Conservation (phyloP, 64 coral and sea anemone species). For the Pocillopora verrucosa region DNA sequence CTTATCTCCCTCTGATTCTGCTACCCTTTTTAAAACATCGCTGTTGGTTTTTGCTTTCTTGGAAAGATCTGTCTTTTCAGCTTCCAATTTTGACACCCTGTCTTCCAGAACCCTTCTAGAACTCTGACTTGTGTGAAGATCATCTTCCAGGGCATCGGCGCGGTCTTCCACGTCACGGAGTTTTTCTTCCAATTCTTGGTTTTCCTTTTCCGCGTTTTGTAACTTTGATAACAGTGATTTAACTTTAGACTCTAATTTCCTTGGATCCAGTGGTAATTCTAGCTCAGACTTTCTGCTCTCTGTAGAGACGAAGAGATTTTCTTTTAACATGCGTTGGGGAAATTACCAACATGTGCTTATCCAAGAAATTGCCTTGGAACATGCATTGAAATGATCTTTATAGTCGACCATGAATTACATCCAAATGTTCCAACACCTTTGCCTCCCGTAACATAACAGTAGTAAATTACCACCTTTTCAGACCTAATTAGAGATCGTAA, state of each 20-base stretch:
- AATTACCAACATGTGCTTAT: too few species aligned
- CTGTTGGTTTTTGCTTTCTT: slow-evolving; percentile 72
- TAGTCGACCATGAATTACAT: too few species aligned
- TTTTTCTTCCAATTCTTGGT: slow-evolving; percentile 61
- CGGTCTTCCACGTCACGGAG: slow-evolving; percentile 63
- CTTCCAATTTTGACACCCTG: slow-evolving; percentile 62
- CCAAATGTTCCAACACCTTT: too few species aligned
- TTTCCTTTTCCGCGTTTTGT: slow-evolving; percentile 67
- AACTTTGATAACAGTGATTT: slow-evolving; percentile 63
- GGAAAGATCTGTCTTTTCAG: slow-evolving; percentile 61
- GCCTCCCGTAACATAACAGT: too few species aligned
- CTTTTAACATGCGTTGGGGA: too few species aligned
- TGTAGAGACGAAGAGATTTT: neutral
- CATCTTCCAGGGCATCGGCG: slow-evolving; percentile 46
- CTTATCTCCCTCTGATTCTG: slow-evolving; percentile 48
- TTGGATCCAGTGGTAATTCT: neutral
- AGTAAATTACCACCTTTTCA: too few species aligned
- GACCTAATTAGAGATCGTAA: too few species aligned
- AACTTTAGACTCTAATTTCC: slow-evolving; percentile 53
- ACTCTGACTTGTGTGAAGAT: slow-evolving; percentile 28
- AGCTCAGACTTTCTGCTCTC: slow-evolving; percentile 42
- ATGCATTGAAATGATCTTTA: too few species aligned
- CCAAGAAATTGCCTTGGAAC: too few species aligned
- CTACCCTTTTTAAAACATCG: slow-evolving; percentile 70
- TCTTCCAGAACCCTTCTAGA: slow-evolving; percentile 40